Base-by-base conservation (phyloP, 2,797 vertebrate genomes). In the Brotula barbata region DNA sequence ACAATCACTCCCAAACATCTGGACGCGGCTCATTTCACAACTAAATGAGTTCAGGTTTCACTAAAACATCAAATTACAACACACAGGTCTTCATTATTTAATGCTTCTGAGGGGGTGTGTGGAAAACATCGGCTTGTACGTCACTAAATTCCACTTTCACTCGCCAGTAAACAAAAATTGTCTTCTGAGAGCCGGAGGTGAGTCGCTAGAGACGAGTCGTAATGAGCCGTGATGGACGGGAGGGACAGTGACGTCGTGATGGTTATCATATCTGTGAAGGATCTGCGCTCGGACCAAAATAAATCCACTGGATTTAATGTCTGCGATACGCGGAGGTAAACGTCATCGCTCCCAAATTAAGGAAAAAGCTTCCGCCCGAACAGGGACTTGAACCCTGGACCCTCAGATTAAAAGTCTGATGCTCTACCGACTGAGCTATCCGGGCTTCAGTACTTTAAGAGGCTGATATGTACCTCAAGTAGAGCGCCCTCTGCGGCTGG, bases 391-490 rank as follows among this genome's bases (percentile, higher is more conserved):
- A 90, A 89, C 88, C 87, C 88, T 90, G 84, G 89, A 89, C 89
- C 88, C 88, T 90, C 87, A 90, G 89, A 90, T 90, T 89, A 90
- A 90, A 88, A 90, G 88, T 89, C 88, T 90, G 92, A 94, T 93
- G 91, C 93, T 94, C 93, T 94, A 92, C 93, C 93, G 92, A 94
- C 93, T 94, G 93, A 94, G 93, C 93, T 94, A 94, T 94, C 93
- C 93, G 91, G 93, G 93, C 92, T 83, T n/a, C n/a, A n/a, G n/a
- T n/a, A n/a, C n/a, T n/a, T n/a, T n/a, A n/a, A n/a, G n/a, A n/a
- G n/a, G n/a, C n/a, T n/a, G n/a, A n/a, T n/a, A n/a, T n/a, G n/a
- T n/a, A n/a, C n/a, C n/a, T n/a, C n/a, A n/a, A n/a, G n/a, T n/a
- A n/a, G n/a, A n/a, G n/a, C n/a, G n/a, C n/a, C n/a, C n/a, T n/a